Evolutionary conservation across 2,797 vertebrate species (phyloP).

Genomic region (Typhlichthys subterraneus): DNA sequence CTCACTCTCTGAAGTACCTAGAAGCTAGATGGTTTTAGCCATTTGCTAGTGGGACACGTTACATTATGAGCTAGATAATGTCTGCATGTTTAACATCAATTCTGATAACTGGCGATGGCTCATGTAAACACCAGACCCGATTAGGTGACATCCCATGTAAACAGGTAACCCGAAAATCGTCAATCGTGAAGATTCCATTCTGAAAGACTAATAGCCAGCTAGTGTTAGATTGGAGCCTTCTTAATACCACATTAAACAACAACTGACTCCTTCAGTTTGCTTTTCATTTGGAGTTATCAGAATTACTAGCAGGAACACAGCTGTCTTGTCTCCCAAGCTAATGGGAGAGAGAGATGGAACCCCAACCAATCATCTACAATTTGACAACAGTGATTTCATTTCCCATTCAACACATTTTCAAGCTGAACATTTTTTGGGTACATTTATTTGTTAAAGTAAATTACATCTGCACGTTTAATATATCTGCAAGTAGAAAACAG

Average conservation of each 20-base stretch:
- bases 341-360: conserved; percentile 38
- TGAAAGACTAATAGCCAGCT: too few relatives aligned
- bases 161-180: too few relatives aligned
- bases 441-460: conserved; percentile 65
- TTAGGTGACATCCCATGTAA: too few relatives aligned
- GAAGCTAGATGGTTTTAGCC: too few relatives aligned
- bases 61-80: too few relatives aligned
- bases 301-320: conserved; percentile 61
- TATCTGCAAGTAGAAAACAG: background rate
- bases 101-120: too few relatives aligned
- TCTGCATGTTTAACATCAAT: too few relatives aligned
- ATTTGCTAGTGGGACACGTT: too few relatives aligned
- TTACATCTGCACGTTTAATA: conserved; percentile 55
- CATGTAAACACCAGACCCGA: too few relatives aligned
- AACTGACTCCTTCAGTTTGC: conserved; percentile 46
- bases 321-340: conserved; percentile 53
- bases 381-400: conserved; percentile 47
- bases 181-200: too few relatives aligned
- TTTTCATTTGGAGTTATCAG: conserved; percentile 60
- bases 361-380: conserved; percentile 61
- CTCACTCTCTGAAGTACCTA: too few relatives aligned
- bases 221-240: conserved; percentile 49
- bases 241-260: conserved; percentile 47
- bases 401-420: conserved; percentile 49
- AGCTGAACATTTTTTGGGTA: conserved; percentile 39